Conservation (phyloP, 2,888 invertebrate species). For the Plebejus melissa region DNA sequence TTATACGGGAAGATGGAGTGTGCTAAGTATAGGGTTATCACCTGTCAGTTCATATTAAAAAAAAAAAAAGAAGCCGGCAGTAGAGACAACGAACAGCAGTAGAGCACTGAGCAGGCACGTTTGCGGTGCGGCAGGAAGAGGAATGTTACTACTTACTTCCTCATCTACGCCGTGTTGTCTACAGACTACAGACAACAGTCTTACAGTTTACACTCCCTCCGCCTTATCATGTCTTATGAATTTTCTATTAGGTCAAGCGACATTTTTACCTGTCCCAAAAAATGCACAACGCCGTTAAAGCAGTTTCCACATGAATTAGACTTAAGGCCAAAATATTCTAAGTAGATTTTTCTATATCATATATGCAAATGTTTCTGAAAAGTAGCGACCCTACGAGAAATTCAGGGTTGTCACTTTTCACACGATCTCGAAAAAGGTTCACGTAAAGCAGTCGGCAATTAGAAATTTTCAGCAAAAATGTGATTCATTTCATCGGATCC, state of each 20-base stretch:
- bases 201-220: no score
- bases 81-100: no score
- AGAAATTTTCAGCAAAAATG: background rate
- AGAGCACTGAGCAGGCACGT: no score
- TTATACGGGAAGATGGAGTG: slow-evolving; percentile 33
- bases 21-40: slow-evolving; percentile 31
- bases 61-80: no score
- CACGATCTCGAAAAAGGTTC: background rate
- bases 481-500: background rate
- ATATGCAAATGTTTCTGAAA: background rate
- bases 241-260: no score
- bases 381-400: background rate
- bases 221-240: no score
- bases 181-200: no score
- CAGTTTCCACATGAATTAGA: background rate
- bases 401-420: background rate
- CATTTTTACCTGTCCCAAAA: no score
- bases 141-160: no score
- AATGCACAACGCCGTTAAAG: background rate
- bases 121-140: no score
- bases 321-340: background rate
- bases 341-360: background rate
- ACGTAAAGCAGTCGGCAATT: background rate
- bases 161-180: no score
- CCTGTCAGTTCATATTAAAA: background rate